Conservation (phyloP, 2,888 invertebrate species). For the Rhagonycha fulva region DNA sequence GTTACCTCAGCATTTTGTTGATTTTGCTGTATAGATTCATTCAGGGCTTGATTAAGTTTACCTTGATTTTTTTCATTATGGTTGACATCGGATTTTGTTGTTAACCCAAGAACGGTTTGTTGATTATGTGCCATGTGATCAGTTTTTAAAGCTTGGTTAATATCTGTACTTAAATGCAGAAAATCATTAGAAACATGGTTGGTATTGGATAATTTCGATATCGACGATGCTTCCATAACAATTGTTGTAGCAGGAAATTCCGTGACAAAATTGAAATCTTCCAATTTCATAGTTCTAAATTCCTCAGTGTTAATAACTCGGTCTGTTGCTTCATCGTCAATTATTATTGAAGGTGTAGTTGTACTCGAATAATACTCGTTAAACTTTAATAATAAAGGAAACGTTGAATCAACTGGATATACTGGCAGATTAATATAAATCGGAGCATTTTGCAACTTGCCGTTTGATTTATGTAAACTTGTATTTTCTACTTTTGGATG, state of each 20-base stretch:
- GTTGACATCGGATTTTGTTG: not conserved
- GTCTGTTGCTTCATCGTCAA: slow-evolving; percentile 33
- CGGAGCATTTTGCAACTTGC: not conserved
- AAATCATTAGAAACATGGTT: not conserved
- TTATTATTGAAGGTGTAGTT: not conserved
- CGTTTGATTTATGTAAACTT: not conserved
- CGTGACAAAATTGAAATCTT: slow-evolving; percentile 35
- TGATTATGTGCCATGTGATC: not conserved
- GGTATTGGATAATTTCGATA: not conserved
- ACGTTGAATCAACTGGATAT: slow-evolving; percentile 34
- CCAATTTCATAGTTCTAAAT: slow-evolving; percentile 34
- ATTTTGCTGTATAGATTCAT: not conserved
- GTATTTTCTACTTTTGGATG: not conserved
- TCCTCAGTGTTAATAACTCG: slow-evolving; percentile 25
- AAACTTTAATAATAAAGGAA: slow-evolving; percentile 23
- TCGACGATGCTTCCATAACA: not conserved
- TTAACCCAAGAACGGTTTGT: not conserved
- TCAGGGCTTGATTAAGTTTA: not conserved
- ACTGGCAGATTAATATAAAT: slow-evolving; percentile 36
- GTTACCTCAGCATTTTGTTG: not conserved
- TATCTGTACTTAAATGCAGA: not conserved
- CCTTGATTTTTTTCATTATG: not conserved
- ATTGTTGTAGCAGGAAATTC: slow-evolving; percentile 31
- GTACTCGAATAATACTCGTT: slow-evolving; percentile 32
- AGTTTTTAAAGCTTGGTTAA: not conserved